These are phyloP conservation scores for Amblyopsis rosae DNA, from an alignment of 2,113 vertebrate genomes.

Conservation along the genomic window DNA sequence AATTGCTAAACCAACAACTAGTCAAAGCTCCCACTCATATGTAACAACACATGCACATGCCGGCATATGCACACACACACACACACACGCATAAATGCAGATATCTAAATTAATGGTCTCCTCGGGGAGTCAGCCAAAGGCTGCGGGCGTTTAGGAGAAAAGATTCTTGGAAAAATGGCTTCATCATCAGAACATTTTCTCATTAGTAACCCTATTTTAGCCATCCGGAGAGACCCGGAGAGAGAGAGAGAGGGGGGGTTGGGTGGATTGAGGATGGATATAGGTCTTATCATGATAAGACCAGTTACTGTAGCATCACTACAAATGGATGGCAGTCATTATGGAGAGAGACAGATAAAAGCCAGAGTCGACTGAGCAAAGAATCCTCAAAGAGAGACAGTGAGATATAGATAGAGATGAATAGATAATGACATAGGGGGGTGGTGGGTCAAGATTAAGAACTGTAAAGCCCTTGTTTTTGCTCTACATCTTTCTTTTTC, in stretches of 20 bases:
- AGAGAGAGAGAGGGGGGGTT: not conserved
- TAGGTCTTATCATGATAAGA: conserved; percentile 53
- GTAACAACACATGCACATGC: conserved; percentile 29
- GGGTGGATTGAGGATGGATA: conserved; percentile 35
- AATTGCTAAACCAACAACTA: conserved; percentile 24
- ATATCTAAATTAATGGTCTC: conserved; percentile 77
- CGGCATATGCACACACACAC: conserved; percentile 12
- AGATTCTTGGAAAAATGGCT: conserved; percentile 74
- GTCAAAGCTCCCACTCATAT: conserved; percentile 31
- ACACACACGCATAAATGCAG: conserved; percentile 42
- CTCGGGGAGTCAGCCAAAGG: conserved; percentile 79
- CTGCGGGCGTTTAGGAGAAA: conserved; percentile 72
- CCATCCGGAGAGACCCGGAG: conserved; percentile 18
- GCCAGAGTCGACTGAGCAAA: not conserved
- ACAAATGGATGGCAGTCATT: conserved; percentile 12
- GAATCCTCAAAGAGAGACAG: conserved; percentile 23
- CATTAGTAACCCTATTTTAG: conserved; percentile 72
- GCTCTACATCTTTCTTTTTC: not conserved
- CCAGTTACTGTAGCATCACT: conserved; percentile 51
- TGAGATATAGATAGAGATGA: conserved; percentile 12
- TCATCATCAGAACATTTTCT: conserved; percentile 73
- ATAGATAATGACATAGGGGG: conserved; percentile 15
- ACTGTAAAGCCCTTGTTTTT: not conserved
- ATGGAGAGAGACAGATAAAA: not conserved
- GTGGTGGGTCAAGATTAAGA: conserved; percentile 8